These are phyloP conservation scores for Microcebus jonahi DNA, from an alignment of 2,113 vertebrate genomes.

Conservation along the genomic window DNA sequence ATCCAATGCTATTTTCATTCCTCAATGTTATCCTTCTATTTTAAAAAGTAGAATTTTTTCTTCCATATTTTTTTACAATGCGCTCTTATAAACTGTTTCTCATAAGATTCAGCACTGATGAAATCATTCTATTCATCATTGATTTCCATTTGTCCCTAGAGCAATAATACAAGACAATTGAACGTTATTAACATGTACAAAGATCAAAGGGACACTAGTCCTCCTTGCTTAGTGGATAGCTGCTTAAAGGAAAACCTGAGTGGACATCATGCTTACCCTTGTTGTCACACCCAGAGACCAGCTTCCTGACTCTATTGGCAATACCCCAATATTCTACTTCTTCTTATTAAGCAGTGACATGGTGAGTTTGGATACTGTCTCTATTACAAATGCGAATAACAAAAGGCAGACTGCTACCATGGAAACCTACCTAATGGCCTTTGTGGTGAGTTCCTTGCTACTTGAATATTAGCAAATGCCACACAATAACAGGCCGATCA, in stretches of 20 bases:
- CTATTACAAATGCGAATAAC: constrained; percentile 58
- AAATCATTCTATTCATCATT: neutral
- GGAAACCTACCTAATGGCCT: constrained; percentile 85
- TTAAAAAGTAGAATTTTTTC: neutral
- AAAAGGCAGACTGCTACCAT: constrained; percentile 82
- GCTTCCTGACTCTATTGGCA: neutral
- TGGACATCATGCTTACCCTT: constrained; percentile 9
- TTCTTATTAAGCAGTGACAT: constrained; percentile 69
- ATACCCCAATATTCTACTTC: constrained; percentile 36
- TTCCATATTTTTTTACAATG: neutral
- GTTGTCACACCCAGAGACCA: neutral
- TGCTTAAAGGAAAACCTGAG: constrained; percentile 23
- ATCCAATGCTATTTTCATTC: neutral
- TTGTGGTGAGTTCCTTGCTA: constrained; percentile 73
- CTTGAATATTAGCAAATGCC: constrained; percentile 68
- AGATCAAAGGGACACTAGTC: neutral
- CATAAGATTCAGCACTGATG: neutral
- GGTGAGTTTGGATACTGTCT: constrained; percentile 62
- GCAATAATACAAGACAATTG: neutral
- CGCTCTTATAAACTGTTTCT: neutral
- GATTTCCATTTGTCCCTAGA: neutral
- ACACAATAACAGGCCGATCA: constrained; percentile 74
- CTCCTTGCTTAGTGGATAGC: neutral
- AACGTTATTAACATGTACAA: neutral
- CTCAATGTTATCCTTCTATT: neutral